A percentile compares a stretch with the other conserved stretches of the same genome.
Conservation (phyloP, 92 coral and sea anemone species). For the Anthopleura xanthogrammica region DNA sequence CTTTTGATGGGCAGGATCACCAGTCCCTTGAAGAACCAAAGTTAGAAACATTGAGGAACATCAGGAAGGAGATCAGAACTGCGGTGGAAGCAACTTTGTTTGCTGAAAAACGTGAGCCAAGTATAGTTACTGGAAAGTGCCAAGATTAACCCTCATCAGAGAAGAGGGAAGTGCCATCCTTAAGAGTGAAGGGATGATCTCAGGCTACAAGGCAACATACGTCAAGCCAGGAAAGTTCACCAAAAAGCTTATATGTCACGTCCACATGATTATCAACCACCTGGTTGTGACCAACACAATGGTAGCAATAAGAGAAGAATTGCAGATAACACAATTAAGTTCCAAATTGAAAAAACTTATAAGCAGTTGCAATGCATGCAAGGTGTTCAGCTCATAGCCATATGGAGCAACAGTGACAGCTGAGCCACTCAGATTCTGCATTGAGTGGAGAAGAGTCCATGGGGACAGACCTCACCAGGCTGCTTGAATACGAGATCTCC, state of each 20-base stretch:
- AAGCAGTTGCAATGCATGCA: conserved; percentile 48
- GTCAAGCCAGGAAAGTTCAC: conserved; percentile 46
- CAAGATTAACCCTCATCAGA: not conserved
- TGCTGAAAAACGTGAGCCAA: too few relatives aligned
- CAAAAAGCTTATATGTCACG: conserved; percentile 51
- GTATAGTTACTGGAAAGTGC: too few relatives aligned
- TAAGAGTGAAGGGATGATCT: conserved; percentile 46
- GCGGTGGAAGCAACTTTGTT: too few relatives aligned
- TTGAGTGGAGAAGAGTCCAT: not conserved
- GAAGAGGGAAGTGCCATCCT: conserved; percentile 43
- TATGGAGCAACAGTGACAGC: conserved; percentile 50
- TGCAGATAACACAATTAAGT: conserved; percentile 60
- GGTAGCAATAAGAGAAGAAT: conserved; percentile 55
- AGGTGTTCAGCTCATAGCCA: conserved; percentile 42
- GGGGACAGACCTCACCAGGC: conserved; percentile 63
- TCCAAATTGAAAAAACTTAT: conserved; percentile 43
- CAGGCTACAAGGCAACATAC: conserved; percentile 52
- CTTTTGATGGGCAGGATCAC: too few relatives aligned
- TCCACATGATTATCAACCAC: conserved; percentile 33
- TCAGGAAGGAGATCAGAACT: too few relatives aligned
- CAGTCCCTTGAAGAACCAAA: too few relatives aligned
- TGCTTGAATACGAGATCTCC: conserved; percentile 47
- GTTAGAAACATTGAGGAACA: too few relatives aligned
- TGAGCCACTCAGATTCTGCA: too few relatives aligned
- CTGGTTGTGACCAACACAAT: conserved; percentile 62